Evolutionary conservation across 2,888 invertebrate genomes (phyloP).

Genomic region (Ctena decussata): DNA sequence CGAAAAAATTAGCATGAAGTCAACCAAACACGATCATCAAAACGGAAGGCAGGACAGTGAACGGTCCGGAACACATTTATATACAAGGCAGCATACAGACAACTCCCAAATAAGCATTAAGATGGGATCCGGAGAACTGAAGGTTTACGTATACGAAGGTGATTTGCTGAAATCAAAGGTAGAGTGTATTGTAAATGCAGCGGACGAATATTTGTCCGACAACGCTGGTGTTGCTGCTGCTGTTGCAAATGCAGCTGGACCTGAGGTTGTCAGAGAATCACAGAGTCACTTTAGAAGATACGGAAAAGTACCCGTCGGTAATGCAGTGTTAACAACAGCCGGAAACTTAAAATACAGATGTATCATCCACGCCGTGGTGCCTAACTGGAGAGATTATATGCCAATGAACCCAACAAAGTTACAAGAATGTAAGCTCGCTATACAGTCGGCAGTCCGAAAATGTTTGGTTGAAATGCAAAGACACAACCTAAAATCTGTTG

Average conservation of each 20-base stretch:
- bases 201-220: conserved; percentile 40
- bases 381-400: conserved; percentile 53
- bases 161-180: conserved; percentile 39
- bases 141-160: conserved; percentile 26
- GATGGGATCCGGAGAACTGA: no score
- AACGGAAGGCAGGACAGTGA: no score
- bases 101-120: no score
- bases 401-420: conserved; percentile 6
- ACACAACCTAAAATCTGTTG: conserved; percentile 38
- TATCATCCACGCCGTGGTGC: conserved; percentile 65
- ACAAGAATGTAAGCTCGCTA: conserved; percentile 29
- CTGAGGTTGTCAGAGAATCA: conserved; percentile 21
- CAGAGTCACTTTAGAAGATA: not conserved
- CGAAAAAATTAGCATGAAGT: no score
- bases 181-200: conserved; percentile 61
- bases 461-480: conserved; percentile 49
- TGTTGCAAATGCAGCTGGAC: conserved; percentile 48
- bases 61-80: no score
- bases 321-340: conserved; percentile 51
- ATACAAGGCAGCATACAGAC: no score
- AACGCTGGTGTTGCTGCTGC: conserved; percentile 42
- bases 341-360: conserved; percentile 50
- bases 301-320: conserved; percentile 22
- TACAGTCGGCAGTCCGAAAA: conserved; percentile 47
- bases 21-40: no score